phyloP scores from a whole-genome alignment of 92 coral and sea anemone genomes.

The Paragorgia papillata region DNA sequence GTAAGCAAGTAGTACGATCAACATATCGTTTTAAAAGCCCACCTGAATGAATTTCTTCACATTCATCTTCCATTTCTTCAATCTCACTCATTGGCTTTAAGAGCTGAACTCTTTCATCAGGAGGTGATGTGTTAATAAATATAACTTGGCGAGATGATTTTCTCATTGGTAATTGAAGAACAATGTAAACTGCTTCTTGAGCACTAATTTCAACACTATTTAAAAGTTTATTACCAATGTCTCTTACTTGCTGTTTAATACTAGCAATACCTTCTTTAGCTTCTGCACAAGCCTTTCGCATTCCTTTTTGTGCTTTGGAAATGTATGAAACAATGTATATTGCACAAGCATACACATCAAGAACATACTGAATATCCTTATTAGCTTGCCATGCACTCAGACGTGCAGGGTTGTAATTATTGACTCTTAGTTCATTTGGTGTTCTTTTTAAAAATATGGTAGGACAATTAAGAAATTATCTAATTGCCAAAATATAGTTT shows the following conservation, averaged over 20 bases:
- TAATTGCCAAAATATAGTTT: constrained; percentile 54
- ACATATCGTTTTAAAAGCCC: constrained; percentile 48
- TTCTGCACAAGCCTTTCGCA: constrained; percentile 57
- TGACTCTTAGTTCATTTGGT: too few relatives aligned
- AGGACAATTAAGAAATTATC: constrained; percentile 49
- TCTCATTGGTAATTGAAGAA: constrained; percentile 54
- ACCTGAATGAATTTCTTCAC: constrained; percentile 55
- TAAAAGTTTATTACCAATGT: constrained; percentile 39
- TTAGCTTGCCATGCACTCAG: too few relatives aligned
- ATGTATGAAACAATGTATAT: constrained; percentile 58
- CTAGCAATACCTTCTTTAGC: constrained; percentile 55
- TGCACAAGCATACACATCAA: constrained; percentile 69
- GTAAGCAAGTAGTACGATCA: constrained; percentile 28
- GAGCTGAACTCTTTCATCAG: constrained; percentile 54
- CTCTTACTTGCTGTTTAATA: constrained; percentile 56
- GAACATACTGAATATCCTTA: constrained; percentile 62
- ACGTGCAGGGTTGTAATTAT: too few relatives aligned
- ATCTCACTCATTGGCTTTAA: constrained; percentile 50
- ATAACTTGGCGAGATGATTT: constrained; percentile 52
- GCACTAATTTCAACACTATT: too few relatives aligned
- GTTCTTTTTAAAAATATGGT: constrained; percentile 56
- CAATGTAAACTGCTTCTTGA: constrained; percentile 51
- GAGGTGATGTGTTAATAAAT: constrained; percentile 52
- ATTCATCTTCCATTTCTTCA: constrained; percentile 54
- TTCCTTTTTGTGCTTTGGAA: constrained; percentile 60